A percentile compares a stretch with the other conserved stretches of the same genome.
phyloP scores from a whole-genome alignment of 2,888 invertebrate genomes.

The Entomobrya proxima region DNA sequence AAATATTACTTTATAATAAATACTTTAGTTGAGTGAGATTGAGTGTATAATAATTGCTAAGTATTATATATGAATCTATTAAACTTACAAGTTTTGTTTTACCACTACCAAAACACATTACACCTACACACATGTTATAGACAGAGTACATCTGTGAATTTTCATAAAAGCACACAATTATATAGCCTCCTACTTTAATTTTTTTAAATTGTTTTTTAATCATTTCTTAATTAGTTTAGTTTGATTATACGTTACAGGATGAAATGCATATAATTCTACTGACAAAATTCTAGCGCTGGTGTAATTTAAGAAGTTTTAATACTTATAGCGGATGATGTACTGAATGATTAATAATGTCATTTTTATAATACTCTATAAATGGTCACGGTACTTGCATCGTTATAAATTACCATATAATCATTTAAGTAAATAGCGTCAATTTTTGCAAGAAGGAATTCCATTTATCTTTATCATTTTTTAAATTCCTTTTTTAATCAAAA shows the following conservation, averaged over 20 bases:
- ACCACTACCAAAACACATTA: neutral
- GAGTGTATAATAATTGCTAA: neutral
- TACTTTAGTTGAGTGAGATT: conserved; percentile 40
- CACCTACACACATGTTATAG: too few relatives aligned
- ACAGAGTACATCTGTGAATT: neutral
- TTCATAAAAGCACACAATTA: neutral
- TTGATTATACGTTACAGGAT: neutral
- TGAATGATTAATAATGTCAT: conserved; percentile 40
- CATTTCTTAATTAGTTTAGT: neutral
- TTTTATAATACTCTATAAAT: too few relatives aligned
- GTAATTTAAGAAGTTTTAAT: conserved; percentile 40
- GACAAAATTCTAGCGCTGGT: neutral
- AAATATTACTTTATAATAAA: conserved; percentile 31
- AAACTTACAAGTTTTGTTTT: neutral
- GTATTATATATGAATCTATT: neutral
- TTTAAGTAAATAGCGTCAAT: too few relatives aligned
- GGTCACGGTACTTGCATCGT: too few relatives aligned
- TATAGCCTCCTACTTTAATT: neutral
- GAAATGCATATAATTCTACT: neutral
- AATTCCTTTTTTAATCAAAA: too few relatives aligned
- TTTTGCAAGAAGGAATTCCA: too few relatives aligned
- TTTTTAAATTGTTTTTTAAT: neutral
- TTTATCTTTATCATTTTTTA: too few relatives aligned
- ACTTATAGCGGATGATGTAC: conserved; percentile 68
- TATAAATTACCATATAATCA: too few relatives aligned